phyloP scores from a whole-genome alignment of 2,888 invertebrate genomes.

The Boloria euphrosyne region DNA sequence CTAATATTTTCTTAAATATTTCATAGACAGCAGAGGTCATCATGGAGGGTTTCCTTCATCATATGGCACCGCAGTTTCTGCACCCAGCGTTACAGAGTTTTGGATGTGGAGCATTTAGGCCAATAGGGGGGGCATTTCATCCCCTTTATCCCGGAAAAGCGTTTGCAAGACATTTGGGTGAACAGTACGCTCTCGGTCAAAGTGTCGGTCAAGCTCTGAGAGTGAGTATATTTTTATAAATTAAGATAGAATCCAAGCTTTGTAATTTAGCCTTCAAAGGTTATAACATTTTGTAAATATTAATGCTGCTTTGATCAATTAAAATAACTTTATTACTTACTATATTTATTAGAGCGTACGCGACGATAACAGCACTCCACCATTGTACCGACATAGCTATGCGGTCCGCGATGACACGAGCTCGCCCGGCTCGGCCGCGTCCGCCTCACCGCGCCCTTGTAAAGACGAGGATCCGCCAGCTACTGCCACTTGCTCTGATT shows the following conservation, averaged over 20 bases:
- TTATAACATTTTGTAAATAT: too few relatives aligned
- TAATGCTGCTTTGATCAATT: too few relatives aligned
- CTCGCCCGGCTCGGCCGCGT: constrained; percentile 78
- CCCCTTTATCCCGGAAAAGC: constrained; percentile 78
- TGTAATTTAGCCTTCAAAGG: too few relatives aligned
- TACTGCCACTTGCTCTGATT: constrained; percentile 67
- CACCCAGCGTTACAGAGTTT: constrained; percentile 79
- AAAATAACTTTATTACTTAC: too few relatives aligned
- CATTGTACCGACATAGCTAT: constrained; percentile 72
- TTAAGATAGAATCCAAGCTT: too few relatives aligned
- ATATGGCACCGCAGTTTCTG: constrained; percentile 80
- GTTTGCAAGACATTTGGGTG: constrained; percentile 76
- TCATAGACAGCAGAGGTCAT: constrained; percentile 47
- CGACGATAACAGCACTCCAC: constrained; percentile 73
- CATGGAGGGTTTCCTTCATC: constrained; percentile 80
- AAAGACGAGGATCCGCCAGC: constrained; percentile 71
- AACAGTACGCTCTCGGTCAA: constrained; percentile 77
- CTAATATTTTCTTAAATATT: not conserved
- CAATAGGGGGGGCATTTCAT: constrained; percentile 78
- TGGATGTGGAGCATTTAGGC: constrained; percentile 78
- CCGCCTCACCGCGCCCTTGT: constrained; percentile 76
- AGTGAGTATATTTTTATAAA: constrained; percentile 49
- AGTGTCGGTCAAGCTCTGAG: constrained; percentile 76
- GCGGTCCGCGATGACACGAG: constrained; percentile 74
- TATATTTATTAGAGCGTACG: constrained; percentile 60